Evolutionary conservation across 2,888 invertebrate genomes (phyloP), one percentile per base, ranked within the genome.

Genomic region (Tridacna gigas): DNA sequence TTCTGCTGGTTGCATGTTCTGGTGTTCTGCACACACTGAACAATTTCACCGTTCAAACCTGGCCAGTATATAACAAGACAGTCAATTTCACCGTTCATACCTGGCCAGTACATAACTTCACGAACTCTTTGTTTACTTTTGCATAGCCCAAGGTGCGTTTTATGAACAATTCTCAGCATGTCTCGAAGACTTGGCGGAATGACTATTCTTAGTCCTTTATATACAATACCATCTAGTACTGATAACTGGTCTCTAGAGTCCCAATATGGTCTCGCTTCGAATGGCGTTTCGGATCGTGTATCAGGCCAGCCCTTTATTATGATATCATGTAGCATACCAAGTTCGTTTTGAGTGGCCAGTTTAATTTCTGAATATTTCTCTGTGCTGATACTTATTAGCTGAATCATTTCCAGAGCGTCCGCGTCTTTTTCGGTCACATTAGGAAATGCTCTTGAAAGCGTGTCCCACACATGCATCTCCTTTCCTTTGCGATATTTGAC

Each of bases 361-460:
- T 79, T 48, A n/a, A 81, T 81, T 51, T 84, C 77, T 7, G 45
- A 22, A 37, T 83, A 74, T 48, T 66, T 77, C 13, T 60, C 65
- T 25, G 56, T 60, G 25, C 69, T 80, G 13, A 84, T 79, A 11
- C 76, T 78, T 56, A 56, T 56, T 20, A 56, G 20, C 56, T 56
- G 56, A 65, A 83, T 76, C 76, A 81, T 77, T 48, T 73, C 25
- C 5, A 78, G 25, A 15, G 47, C n/a, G 48, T 77, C 77, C 5
- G n/a, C 37, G 15, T 22, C 37, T 5, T 56, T 56, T 20, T 20
- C 56, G 11, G 15, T 56, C 11, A 20, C 11, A 20, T 1, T 26
- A 26, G 83, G 74, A 74, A 75, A 90, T 66, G 91, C 90, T 71
- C 87, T 47, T 15, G 87, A 88, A 28, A 88, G 75, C 26, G 84